Evolutionary conservation across 2,797 vertebrate genomes (phyloP).

Genomic region (Avahi laniger): DNA sequence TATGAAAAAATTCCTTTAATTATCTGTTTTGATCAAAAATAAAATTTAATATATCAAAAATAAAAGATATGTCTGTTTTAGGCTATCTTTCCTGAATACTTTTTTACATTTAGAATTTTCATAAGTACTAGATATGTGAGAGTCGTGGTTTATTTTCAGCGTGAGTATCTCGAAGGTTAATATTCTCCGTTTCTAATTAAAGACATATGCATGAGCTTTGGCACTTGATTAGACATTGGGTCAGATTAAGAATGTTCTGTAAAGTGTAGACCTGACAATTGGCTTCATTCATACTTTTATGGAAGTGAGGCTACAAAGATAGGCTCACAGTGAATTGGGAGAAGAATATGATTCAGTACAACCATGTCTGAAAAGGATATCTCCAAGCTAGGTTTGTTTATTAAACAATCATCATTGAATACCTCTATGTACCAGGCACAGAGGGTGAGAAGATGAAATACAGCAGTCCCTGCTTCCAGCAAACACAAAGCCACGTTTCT

Average conservation of each 20-base stretch:
- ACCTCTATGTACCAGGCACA: neutral
- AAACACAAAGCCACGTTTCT: neutral
- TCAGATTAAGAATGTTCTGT: neutral
- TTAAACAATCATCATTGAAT: neutral
- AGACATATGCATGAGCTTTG: neutral
- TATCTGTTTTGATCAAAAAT: neutral
- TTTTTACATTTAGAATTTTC: neutral
- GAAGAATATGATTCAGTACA: neutral
- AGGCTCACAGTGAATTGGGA: neutral
- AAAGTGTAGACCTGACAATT: neutral
- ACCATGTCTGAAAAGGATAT: neutral
- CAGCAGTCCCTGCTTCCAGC: neutral
- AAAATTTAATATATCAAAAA: neutral
- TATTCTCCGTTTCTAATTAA: slow-evolving; percentile 14
- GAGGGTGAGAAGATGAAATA: neutral
- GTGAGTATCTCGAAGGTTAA: neutral
- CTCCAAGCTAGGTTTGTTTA: neutral
- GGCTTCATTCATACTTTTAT: neutral
- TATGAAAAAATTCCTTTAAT: neutral
- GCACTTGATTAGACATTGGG: neutral
- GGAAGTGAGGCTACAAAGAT: neutral
- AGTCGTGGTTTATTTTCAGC: neutral
- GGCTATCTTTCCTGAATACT: neutral
- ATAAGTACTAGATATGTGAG: neutral
- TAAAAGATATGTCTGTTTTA: neutral